Evolutionary conservation across 1,140 invertebrate species (phyloP), one percentile per base, ranked within the genome.

Genomic region (Brachionus asplanchnoidis): DNA sequence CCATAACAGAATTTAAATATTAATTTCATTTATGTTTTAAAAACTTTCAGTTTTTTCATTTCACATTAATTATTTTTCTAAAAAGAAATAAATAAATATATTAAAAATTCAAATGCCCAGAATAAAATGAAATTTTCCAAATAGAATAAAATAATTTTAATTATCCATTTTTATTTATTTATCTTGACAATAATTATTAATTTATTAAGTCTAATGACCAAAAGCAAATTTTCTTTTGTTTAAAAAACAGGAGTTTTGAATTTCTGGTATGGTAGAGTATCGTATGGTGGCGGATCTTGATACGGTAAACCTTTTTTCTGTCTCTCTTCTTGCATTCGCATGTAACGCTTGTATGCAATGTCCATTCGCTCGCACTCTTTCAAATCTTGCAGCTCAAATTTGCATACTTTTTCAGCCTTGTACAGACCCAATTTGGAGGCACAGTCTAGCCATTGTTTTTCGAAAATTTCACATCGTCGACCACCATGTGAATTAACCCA

Each of bases 391-490:
- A 65, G 23, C 14, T 82, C 20, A 11, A 65, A 44, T 82, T 82
- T 82, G 40, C 79, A 82, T 60, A 65, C 79, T 82, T 68, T 36
- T 46, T 82, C 79, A 42, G 79, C 79, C 60, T 68, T 60, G 14
- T 82, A 14, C 0, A 82, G 53, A 82, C 79, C 79, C n/a, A 65
- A 46, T 68, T 82, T 82, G 23, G 79, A 82, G 7, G 79, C 79
- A 46, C 79, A 82, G 32, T 82, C 17, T 20, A 82, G 26, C 79
- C 79, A 82, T 82, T 82, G 79, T 68, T 82, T 82, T 65, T 82
- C 79, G 79, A 82, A 82, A 65, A 65, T 20, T 40, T 82, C 79
- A 26, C 79, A 82, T 28, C 79, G 20, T 14, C 53, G 20, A n/a
- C 79, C 79, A n/a, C 50, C 79, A 17, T 60, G 53, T 26, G 79